Evolutionary conservation across 2,888 invertebrate genomes (phyloP), one percentile per base, ranked within the genome.

Genomic region (Boloria selene): DNA sequence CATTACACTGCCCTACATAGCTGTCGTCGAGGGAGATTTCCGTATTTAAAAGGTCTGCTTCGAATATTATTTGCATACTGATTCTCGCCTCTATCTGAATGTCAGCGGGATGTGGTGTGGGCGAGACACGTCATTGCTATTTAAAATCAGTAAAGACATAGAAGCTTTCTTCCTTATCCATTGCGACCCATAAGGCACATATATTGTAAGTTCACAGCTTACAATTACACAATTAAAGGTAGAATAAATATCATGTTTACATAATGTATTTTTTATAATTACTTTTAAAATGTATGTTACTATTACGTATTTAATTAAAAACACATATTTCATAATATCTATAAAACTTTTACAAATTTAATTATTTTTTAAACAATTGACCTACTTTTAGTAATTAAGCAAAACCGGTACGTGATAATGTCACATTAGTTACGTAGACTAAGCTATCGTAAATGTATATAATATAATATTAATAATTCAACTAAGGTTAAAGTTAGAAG

Each of bases 111-210:
- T 75, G 67, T 67, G 64, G 79, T 81, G 87, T 87, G 85, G 87
- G 85, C 79, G 88, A 80, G 90, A 90, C 91, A 91, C 91, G 91
- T 92, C 90, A 90, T 83, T 79, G 77, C 84, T 82, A 84, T 81
- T 64, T 59, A 50, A 70, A 68, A 63, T 70, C 62, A 65, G 64
- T 69, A 62, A 45, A 54, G 63, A 64, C 38, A 64, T 26, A 16
- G 45, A 45, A 22, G 5, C 45, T 56, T 13, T 56, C 13, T 14
- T 18, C 18, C 10, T 38, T 7, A 10, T 7, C 31, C 10, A 38
- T 38, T 10, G 31, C 31, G 31, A 38, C 31, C 31, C 10, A 38
- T 38, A 38, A 6, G 6, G 5, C 6, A 31, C 5, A 31, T 38
- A 38, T 10, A 10, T 38, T 16, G 14, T 49, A 16, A 16, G 16